Evolutionary conservation across 2,888 invertebrate genomes (phyloP), one percentile per base, ranked within the genome.

Genomic region (Drosophila borborema): DNA sequence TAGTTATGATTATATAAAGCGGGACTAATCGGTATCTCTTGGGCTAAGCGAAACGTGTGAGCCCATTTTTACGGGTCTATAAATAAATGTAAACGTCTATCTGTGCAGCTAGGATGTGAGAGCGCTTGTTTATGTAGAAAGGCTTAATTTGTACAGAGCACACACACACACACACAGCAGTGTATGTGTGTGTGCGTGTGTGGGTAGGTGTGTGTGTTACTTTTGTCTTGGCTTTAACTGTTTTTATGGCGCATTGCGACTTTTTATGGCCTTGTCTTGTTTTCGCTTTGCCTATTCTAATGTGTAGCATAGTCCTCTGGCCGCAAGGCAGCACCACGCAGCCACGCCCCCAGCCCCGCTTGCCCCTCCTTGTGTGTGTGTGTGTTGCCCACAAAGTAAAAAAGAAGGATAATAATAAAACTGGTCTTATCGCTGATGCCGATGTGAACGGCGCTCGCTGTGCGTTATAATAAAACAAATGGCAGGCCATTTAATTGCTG

Each of bases 401-500:
- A 65, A 36, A 41, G 48, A 91, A 86, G 89, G 85, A 91, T 86
- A 90, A 91, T 87, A 90, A 87, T 87, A 89, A 86, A 90, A 89
- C 75, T 68, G 82, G 65, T 64, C 78, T 86, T 86, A 86, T 86
- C 86, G 81, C 84, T 78, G 87, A 89, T 91, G 90, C 83, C 74
- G 77, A 77, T 75, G 87, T 72, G 80, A 73, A 59, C 67, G 77
- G 65, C 79, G 80, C 77, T 80, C 71, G 74, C 71, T 54, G 54
- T 69, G 80, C 80, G 70, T 82, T 81, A 80, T 82, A 83, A 91
- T 90, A 91, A 90, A 91, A 91, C 90, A 91, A 90, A 90, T 91
- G 91, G 90, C 91, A 91, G 87, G 76, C 91, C 78, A 90, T 90
- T 90, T 90, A 90, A 90, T 91, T 91, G 90, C 88, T 88, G 91